Percentiles rank a stretch among this genome's conserved stretches.
Conservation (phyloP, 2,888 invertebrate genomes). For the Cistogaster globosa region DNA sequence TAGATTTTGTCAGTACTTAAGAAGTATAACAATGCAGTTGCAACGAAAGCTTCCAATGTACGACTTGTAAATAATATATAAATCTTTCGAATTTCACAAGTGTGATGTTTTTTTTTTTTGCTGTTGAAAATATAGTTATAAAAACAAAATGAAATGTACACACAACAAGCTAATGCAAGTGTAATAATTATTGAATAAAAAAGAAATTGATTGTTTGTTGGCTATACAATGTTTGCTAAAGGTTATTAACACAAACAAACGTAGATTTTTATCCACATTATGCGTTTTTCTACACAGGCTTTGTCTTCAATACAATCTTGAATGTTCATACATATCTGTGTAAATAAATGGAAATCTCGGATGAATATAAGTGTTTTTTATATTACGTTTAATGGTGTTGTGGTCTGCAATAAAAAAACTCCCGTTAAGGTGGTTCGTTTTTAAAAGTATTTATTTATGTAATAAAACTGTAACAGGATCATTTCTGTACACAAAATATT, state of each 20-base stretch:
- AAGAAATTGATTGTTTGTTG: slow-evolving; percentile 38
- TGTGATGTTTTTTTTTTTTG: neutral
- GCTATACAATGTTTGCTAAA: slow-evolving; percentile 15
- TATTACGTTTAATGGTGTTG: no score
- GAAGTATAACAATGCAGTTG: slow-evolving; percentile 28
- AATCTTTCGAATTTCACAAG: slow-evolving; percentile 3
- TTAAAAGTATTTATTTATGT: no score
- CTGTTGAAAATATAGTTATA: neutral
- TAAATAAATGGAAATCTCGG: no score
- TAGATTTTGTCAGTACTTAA: slow-evolving; percentile 46
- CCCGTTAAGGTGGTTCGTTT: no score
- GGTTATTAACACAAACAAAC: neutral
- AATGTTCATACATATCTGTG: no score
- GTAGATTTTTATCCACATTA: no score
- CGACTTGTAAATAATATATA: slow-evolving; percentile 34
- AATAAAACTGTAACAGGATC: no score
- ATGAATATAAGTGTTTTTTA: no score
- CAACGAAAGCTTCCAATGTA: slow-evolving; percentile 12
- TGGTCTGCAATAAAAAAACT: no score
- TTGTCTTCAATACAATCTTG: no score
- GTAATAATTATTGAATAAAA: slow-evolving; percentile 25
- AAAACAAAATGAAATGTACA: neutral
- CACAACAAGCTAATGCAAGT: slow-evolving; percentile 22
- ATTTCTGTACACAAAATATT: no score
- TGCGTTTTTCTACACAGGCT: no score